Percentiles rank a stretch among this genome's conserved stretches.
These are phyloP conservation scores for Myrmophylax atrothorax DNA, from an alignment of 2,113 vertebrate genomes.

Conservation along the genomic window DNA sequence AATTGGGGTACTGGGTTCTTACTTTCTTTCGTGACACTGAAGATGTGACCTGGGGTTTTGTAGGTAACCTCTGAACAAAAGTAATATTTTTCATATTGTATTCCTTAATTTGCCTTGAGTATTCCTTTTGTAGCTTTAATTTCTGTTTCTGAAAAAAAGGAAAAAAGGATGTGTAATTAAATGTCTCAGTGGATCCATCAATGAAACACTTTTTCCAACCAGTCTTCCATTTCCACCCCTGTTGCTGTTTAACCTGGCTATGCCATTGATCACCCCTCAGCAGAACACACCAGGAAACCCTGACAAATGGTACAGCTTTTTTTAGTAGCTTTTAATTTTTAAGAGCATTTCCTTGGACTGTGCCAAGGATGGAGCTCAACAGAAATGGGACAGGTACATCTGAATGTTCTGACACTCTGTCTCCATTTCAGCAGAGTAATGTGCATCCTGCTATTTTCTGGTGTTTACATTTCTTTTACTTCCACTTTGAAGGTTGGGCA, in stretches of 20 bases:
- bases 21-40: slow-evolving; percentile 71
- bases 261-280: not conserved
- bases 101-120: slow-evolving; percentile 83
- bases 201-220: not conserved
- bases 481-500: slow-evolving; percentile 22
- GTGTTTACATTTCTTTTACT: slow-evolving; percentile 53
- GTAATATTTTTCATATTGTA: slow-evolving; percentile 81
- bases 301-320: not conserved
- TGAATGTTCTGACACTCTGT: not conserved
- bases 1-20: not conserved
- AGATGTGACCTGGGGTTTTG: slow-evolving; percentile 48
- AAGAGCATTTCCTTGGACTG: not conserved
- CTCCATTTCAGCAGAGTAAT: not conserved
- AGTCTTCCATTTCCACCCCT: not conserved
- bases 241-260: not conserved
- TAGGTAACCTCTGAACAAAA: slow-evolving; percentile 57
- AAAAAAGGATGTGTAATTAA: not conserved
- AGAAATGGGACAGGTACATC: not conserved
- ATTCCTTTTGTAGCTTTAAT: slow-evolving; percentile 84
- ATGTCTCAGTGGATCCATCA: not conserved
- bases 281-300: not conserved
- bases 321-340: not conserved
- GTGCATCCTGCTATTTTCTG: slow-evolving; percentile 2
- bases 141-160: slow-evolving; percentile 82
- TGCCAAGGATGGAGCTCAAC: not conserved